These are phyloP conservation scores for Takifugu rubripes DNA, from an alignment of 2,797 vertebrate genomes.

Conservation along the genomic window DNA sequence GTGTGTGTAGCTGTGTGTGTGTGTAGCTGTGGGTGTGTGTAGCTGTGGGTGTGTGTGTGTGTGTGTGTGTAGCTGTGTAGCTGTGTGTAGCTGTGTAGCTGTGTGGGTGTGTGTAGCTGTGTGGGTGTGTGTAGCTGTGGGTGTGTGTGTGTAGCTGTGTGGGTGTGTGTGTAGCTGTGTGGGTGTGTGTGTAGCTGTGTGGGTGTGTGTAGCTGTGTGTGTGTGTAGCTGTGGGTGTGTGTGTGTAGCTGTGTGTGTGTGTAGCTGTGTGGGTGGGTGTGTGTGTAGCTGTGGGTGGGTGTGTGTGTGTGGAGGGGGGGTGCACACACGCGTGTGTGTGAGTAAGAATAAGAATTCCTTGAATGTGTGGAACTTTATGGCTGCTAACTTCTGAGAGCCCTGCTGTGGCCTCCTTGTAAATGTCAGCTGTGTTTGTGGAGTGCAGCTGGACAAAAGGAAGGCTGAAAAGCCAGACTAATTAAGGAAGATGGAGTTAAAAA, in stretches of 20 bases:
- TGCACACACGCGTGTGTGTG: background rate
- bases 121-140: too few relatives aligned
- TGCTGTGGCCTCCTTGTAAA: slow-evolving; percentile 50
- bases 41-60: background rate
- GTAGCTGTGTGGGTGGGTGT: background rate
- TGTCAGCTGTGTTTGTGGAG: slow-evolving; percentile 31
- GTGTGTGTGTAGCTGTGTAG: background rate
- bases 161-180: too few relatives aligned
- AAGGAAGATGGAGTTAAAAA: slow-evolving; percentile 20
- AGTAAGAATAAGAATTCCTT: slow-evolving; percentile 13
- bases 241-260: slow-evolving; percentile 7
- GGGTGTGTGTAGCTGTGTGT: slow-evolving; percentile 12
- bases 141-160: too few relatives aligned
- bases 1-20: slow-evolving; percentile 10
- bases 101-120: too few relatives aligned
- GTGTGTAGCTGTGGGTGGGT: background rate
- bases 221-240: slow-evolving; percentile 7
- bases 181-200: too few relatives aligned
- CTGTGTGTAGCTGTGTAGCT: too few relatives aligned
- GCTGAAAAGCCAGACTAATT: slow-evolving; percentile 4
- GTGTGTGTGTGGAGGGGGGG: slow-evolving; percentile 3
- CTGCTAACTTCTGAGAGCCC: slow-evolving; percentile 33
- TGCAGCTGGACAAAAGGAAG: slow-evolving; percentile 17
- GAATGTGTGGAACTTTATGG: slow-evolving; percentile 31
- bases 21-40: background rate